Percentiles rank a stretch among this genome's conserved stretches.
These are phyloP conservation scores for Pristiophorus japonicus DNA, from an alignment of 2,113 vertebrate genomes.

Conservation along the genomic window DNA sequence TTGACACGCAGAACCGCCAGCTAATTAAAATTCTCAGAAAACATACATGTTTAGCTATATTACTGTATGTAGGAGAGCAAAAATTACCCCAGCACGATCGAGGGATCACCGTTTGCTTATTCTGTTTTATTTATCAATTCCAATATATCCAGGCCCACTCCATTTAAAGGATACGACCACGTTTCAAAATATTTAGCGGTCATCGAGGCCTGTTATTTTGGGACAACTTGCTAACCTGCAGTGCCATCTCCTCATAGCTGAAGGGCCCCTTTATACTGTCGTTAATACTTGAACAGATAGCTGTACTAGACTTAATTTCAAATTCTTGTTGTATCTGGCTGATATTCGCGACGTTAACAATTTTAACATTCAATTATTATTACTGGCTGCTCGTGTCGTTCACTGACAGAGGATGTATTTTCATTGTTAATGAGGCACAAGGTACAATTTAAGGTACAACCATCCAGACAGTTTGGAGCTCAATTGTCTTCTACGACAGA, in stretches of 20 bases:
- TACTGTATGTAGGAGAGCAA: background rate
- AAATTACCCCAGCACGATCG: background rate
- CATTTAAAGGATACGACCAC: background rate
- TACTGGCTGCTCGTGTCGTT: too few species aligned
- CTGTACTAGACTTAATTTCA: background rate
- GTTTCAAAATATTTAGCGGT: background rate
- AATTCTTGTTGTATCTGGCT: background rate
- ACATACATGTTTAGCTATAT: background rate
- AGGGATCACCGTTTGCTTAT: background rate
- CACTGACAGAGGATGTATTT: background rate
- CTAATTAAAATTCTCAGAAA: background rate
- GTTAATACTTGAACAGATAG: background rate
- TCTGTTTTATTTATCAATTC: background rate
- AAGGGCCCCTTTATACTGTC: background rate
- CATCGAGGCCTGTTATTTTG: background rate
- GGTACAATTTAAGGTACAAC: background rate
- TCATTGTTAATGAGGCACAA: background rate
- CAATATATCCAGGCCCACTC: background rate
- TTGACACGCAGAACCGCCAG: background rate
- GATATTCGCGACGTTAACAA: background rate
- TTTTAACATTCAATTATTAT: background rate
- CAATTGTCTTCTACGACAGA: too few species aligned
- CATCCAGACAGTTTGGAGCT: background rate
- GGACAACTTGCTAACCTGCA: background rate
- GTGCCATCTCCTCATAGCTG: background rate